phyloP scores from a whole-genome alignment of 2,113 vertebrate species.

The Antidorcas marsupialis region DNA sequence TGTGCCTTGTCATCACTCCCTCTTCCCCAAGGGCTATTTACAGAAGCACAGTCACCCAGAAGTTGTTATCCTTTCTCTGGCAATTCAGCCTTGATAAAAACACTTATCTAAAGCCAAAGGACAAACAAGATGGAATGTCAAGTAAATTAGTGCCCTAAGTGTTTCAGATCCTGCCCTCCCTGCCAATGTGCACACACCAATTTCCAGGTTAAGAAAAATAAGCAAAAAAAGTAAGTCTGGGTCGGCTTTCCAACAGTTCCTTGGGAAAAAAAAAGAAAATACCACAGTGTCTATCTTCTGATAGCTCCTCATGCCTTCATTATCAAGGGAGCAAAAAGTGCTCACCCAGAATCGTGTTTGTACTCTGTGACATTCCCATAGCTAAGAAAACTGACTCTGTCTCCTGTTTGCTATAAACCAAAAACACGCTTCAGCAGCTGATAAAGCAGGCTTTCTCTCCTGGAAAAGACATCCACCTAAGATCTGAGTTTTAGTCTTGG shows the following conservation, averaged over 20 bases:
- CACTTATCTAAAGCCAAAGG: not conserved
- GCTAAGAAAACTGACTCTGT: not conserved
- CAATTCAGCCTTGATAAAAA: not conserved
- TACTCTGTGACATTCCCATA: not conserved
- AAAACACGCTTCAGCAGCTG: not conserved
- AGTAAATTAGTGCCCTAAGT: not conserved
- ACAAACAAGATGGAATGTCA: not conserved
- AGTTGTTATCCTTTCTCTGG: not conserved
- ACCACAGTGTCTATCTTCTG: not conserved
- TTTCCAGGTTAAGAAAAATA: not conserved
- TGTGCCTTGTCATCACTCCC: not conserved
- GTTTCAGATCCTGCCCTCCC: not conserved
- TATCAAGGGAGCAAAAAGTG: not conserved
- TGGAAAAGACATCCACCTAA: not conserved
- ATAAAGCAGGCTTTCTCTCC: not conserved
- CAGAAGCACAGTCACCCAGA: not conserved
- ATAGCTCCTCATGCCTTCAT: not conserved
- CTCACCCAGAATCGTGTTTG: not conserved
- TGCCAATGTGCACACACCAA: not conserved
- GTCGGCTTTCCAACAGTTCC: not conserved
- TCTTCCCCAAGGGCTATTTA: not conserved
- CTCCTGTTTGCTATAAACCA: not conserved
- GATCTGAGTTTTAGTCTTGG: not conserved
- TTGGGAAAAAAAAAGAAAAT: not conserved
- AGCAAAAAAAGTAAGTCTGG: not conserved